Evolutionary conservation across 1,140 invertebrate genomes (phyloP), one percentile per base, ranked within the genome.

Genomic region (Panulirus ornatus): DNA sequence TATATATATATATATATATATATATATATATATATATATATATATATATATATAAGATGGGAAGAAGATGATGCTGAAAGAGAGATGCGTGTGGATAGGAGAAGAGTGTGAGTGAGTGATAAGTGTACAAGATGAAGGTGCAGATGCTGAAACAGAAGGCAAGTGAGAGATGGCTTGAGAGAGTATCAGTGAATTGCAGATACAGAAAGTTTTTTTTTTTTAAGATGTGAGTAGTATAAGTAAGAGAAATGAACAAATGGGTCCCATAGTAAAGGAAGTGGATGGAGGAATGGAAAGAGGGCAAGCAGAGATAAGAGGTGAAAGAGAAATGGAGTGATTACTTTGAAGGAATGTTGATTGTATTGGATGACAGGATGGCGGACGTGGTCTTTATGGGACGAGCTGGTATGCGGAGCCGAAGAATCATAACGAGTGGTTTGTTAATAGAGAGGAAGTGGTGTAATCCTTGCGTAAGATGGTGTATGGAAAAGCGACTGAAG

Each of bases 1-100:
- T 11, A 58, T 58, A 58, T 58, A 58, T 58, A 58, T 11, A 22
- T 58, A 58, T 11, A 58, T 11, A 58, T 58, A 58, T 22, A 9
- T 58, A 14, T 9, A 58, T 58, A 58, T 58, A 58, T 58, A 58
- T 58, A 58, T 58, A 58, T 58, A 58, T 58, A 58, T 58, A 58
- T 58, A 58, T 58, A 58, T 58, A 58, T 58, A 58, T 58, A 58
- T 58, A 58, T 58, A 58, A 63, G 58, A 63, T 16, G 27, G 58
- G 27, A 27, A 63, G 58, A 63, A 27, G 27, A 27, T 22, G 58
- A 63, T 16, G 8, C 19, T 22, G 58, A 63, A 27, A 63, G 58
- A 63, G 58, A 63, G 58, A 63, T n/a, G 58, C 19, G 58, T 22
- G 58, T 22, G 58, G 27, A 27, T 22, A 27, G 27, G 58, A 63